A percentile compares a stretch with the other conserved stretches of the same genome.
phyloP scores from a whole-genome alignment of 1,140 invertebrate genomes.

The Drosophila bocki region DNA sequence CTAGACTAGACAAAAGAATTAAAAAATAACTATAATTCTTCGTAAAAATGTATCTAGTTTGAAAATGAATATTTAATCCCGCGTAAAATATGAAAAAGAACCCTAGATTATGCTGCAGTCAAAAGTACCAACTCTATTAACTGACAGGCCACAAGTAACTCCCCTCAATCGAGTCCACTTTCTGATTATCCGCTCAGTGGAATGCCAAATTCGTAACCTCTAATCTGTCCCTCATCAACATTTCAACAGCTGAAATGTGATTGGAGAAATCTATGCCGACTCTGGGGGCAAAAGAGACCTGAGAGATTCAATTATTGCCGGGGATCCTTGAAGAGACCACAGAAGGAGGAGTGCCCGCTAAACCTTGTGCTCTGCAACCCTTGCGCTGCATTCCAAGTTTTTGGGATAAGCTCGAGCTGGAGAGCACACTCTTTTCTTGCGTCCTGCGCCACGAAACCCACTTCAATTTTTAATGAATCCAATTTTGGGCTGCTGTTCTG shows the following conservation, averaged over 20 bases:
- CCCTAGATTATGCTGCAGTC: neutral
- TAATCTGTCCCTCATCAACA: constrained; percentile 53
- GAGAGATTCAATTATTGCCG: constrained; percentile 51
- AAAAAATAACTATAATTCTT: neutral
- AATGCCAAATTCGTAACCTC: constrained; percentile 54
- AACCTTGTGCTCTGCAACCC: constrained; percentile 11
- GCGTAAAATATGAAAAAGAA: neutral
- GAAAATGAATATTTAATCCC: neutral
- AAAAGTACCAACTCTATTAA: constrained; percentile 8
- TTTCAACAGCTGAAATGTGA: constrained; percentile 51
- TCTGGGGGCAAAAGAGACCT: constrained; percentile 28
- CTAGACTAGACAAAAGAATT: neutral
- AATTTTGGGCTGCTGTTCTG: constrained; percentile 63
- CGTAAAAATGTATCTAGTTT: neutral
- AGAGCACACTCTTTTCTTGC: constrained; percentile 27
- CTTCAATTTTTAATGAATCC: constrained; percentile 83
- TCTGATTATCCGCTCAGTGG: constrained; percentile 31
- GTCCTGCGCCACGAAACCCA: constrained; percentile 51
- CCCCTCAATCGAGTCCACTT: constrained; percentile 1
- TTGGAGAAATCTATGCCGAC: constrained; percentile 50
- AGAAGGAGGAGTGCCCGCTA: neutral
- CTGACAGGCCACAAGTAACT: constrained; percentile 7
- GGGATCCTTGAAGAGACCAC: constrained; percentile 22
- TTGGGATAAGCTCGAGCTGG: constrained; percentile 60
- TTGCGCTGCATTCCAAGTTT: constrained; percentile 48